These are phyloP conservation scores for Aporrectodea caliginosa DNA, from an alignment of 1,140 invertebrate genomes.

Conservation along the genomic window DNA sequence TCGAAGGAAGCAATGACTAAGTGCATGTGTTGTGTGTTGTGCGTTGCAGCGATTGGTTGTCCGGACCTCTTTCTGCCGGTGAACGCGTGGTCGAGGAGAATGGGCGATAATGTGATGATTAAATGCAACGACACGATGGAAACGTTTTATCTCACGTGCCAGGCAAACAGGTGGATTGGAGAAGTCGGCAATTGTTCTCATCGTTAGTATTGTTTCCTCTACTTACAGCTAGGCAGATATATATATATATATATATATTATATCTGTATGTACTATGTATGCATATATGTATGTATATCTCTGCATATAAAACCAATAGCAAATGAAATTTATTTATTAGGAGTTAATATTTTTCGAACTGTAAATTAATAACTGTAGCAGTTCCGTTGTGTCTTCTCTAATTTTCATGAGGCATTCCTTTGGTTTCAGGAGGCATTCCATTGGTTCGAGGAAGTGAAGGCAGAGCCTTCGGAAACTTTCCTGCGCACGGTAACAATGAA, in stretches of 20 bases:
- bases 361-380: no score
- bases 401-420: no score
- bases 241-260: no score
- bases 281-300: no score
- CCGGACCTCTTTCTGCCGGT: constrained; percentile 8
- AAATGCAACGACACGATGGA: constrained; percentile 19
- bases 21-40: no score
- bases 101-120: constrained; percentile 13
- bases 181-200: constrained; percentile 17
- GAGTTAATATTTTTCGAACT: no score
- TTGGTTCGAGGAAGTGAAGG: background rate
- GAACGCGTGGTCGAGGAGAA: constrained; percentile 7
- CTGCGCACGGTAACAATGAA: background rate
- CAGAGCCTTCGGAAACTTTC: background rate
- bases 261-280: no score
- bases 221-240: no score
- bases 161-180: constrained; percentile 20
- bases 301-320: no score
- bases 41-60: constrained; percentile 28
- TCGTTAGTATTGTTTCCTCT: background rate
- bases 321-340: no score
- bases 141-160: constrained; percentile 21
- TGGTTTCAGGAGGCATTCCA: background rate
- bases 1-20: no score
- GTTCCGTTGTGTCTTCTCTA: no score